phyloP scores from a whole-genome alignment of 1,140 invertebrate species.

The Nasonia longicornis region DNA sequence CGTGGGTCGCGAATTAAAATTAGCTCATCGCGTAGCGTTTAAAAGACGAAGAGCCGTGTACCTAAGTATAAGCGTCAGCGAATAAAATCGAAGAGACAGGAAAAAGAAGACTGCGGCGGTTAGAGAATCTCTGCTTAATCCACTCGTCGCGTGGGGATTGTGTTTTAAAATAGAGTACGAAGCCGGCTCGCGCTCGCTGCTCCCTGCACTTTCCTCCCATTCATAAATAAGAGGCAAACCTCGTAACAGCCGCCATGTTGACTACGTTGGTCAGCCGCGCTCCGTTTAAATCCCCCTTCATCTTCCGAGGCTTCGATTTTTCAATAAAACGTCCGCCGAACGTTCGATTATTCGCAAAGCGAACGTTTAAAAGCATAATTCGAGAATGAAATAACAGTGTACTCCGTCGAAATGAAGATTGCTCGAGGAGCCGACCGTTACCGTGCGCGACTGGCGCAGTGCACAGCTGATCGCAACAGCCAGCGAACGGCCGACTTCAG shows the following conservation, averaged over 20 bases:
- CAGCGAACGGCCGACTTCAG: slow-evolving; percentile 50
- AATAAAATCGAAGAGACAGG: not conserved
- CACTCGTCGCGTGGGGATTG: not conserved
- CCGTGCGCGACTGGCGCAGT: slow-evolving; percentile 49
- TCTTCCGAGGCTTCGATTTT: not conserved
- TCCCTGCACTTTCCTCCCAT: slow-evolving; percentile 47
- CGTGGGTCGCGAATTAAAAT: not conserved
- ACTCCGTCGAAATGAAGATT: not conserved
- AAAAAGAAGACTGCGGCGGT: not conserved
- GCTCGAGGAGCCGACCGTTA: not conserved
- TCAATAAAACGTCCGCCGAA: not conserved
- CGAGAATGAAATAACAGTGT: not conserved
- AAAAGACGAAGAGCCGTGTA: not conserved
- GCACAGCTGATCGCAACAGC: slow-evolving; percentile 60
- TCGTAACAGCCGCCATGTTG: slow-evolving; percentile 52
- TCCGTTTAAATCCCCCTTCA: not conserved
- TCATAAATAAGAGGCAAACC: slow-evolving; percentile 56
- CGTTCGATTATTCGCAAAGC: not conserved
- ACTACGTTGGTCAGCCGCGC: slow-evolving; percentile 49
- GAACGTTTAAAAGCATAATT: not conserved
- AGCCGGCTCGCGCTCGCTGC: not conserved
- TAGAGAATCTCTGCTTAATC: not conserved
- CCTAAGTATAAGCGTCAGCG: not conserved
- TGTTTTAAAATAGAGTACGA: slow-evolving; percentile 50
- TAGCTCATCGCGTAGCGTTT: not conserved